Conservation (phyloP, 2,888 invertebrate genomes). For the Hydriomena furcata region DNA sequence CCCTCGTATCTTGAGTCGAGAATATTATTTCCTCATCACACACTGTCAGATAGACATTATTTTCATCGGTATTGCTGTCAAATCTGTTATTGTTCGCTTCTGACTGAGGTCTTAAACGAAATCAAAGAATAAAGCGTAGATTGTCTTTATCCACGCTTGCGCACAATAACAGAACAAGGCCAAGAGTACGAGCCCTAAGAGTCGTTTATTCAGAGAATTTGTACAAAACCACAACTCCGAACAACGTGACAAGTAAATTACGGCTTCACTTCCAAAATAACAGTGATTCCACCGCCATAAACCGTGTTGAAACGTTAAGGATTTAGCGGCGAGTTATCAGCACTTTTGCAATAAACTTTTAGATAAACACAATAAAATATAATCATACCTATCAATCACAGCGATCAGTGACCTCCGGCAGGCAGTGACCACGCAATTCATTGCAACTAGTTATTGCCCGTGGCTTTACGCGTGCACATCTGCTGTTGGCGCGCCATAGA, state of each 20-base stretch:
- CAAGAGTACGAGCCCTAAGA: no score
- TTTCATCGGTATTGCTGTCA: no score
- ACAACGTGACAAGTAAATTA: conserved; percentile 23
- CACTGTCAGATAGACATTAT: no score
- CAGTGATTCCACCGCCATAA: conserved; percentile 21
- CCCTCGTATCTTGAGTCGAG: no score
- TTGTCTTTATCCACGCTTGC: no score
- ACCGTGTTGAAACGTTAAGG: conserved; percentile 18
- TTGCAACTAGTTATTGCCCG: conserved; percentile 16
- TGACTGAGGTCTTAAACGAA: no score
- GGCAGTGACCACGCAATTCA: conserved; percentile 36
- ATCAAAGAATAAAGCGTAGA: no score
- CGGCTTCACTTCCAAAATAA: conserved; percentile 23
- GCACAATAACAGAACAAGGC: no score
- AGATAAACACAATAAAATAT: conserved; percentile 31
- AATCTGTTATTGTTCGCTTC: no score
- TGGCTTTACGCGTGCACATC: conserved; percentile 11
- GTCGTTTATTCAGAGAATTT: conserved; percentile 16
- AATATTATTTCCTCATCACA: no score
- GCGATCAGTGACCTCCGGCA: conserved; percentile 28
- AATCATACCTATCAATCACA: conserved; percentile 38
- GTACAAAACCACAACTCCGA: conserved; percentile 18
- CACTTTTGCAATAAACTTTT: conserved; percentile 33
- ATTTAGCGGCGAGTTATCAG: conserved; percentile 25
- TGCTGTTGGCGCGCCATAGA: background rate